phyloP scores from a whole-genome alignment of 2,113 vertebrate species.

The Plecotus auritus region DNA sequence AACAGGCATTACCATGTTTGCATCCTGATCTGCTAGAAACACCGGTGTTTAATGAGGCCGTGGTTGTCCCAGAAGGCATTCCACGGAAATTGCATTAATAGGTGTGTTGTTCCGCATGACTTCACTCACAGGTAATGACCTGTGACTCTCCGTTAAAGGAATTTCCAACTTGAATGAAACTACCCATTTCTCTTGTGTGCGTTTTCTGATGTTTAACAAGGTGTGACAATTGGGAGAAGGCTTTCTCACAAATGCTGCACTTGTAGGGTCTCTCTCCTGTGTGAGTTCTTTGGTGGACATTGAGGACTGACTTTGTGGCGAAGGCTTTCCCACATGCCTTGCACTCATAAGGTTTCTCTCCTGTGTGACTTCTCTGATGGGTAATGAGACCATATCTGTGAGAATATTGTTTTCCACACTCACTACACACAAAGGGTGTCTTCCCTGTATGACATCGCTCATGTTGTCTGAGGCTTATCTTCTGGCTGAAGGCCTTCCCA shows the following conservation, averaged over 20 bases:
- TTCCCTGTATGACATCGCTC: constrained; percentile 58
- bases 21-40: not conserved
- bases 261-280: constrained; percentile 44
- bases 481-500: constrained; percentile 63
- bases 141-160: not conserved
- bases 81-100: not conserved
- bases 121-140: not conserved
- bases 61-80: not conserved
- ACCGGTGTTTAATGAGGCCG: not conserved
- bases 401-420: constrained; percentile 67
- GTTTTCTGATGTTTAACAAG: constrained; percentile 59
- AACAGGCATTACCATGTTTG: not conserved
- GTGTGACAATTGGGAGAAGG: constrained; percentile 60
- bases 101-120: not conserved
- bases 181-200: constrained; percentile 29
- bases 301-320: constrained; percentile 25
- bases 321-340: constrained; percentile 45
- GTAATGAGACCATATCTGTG: constrained; percentile 49
- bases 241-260: constrained; percentile 31
- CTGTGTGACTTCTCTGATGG: constrained; percentile 52
- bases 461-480: constrained; percentile 61
- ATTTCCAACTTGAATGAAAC: not conserved
- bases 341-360: constrained; percentile 34
- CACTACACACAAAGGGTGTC: constrained; percentile 57
- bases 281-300: constrained; percentile 39